Evolutionary conservation across 2,797 vertebrate genomes (phyloP), one percentile per base, ranked within the genome.

Genomic region (Cryptoprocta ferox): DNA sequence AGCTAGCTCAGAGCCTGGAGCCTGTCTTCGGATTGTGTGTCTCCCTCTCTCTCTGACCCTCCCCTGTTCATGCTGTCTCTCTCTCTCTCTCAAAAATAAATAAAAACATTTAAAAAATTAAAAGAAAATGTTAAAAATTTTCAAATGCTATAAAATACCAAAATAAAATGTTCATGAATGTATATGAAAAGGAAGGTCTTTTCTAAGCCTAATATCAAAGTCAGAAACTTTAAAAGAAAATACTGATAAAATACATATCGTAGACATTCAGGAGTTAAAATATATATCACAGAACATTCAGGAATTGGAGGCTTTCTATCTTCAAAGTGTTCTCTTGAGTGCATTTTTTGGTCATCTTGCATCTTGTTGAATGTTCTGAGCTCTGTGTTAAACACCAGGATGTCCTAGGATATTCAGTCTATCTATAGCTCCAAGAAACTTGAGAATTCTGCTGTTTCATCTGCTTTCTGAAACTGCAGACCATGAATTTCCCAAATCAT

Each of bases 161-260:
- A 28, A 90, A 89, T 78, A 81, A 95, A 82, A 42, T 89, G 10
- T 73, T 56, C 14, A 59, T 81, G 50, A 68, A 76, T 70, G 18
- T 75, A 78, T 50, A 63, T 76, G 59, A 71, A 94, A 80, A 53
- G 19, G 13, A 75, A 37, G 4, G 24, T 59, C 84, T 94, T 95
- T 97, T 91, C n/a, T 63, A 75, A 94, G 73, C 7, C 92, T 70
- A 45, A 30, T 59, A 94, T 65, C 42, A 76, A 91, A 95, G 37
- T 26, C 32, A 81, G 48, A 87, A 78, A 79, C 48, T 61, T 95
- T 35, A 78, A 79, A 87, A 76, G 66, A 90, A 94, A 94, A 94
- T 84, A 68, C 59, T 16, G 37, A 81, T 45, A 90, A 65, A 91
- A 96, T 90, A 94, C 2, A 5, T 68, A 83, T 26, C 2, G 45